Conservation (phyloP, 1,140 invertebrate species). For the Euwallacea similis region DNA sequence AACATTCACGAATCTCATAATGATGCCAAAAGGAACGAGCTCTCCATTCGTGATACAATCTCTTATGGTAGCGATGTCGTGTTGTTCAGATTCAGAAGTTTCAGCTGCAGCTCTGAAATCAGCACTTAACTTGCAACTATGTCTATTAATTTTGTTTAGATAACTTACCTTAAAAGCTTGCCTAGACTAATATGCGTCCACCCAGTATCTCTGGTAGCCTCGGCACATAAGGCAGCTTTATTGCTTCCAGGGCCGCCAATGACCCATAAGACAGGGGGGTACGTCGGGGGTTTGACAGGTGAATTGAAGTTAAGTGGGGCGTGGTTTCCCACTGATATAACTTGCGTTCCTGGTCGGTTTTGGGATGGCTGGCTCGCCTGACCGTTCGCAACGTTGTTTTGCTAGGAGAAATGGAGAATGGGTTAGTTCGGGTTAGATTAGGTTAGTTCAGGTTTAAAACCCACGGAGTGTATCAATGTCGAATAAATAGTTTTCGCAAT, state of each 20-base stretch:
- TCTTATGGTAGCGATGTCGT: conserved; percentile 60
- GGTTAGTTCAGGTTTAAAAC: background rate
- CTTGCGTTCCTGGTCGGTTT: conserved; percentile 46
- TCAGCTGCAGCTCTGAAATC: conserved; percentile 63
- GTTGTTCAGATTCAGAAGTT: conserved; percentile 57
- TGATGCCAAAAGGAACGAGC: conserved; percentile 70
- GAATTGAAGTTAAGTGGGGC: conserved; percentile 47
- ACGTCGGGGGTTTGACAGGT: conserved; percentile 47
- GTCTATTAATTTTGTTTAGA: background rate
- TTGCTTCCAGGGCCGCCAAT: conserved; percentile 78
- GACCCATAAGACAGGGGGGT: conserved; percentile 74
- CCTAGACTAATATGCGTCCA: conserved; percentile 80
- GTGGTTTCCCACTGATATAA: conserved; percentile 50
- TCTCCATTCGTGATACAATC: conserved; percentile 80
- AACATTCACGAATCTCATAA: conserved; percentile 68
- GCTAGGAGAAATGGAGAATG: background rate
- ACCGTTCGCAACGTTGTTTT: conserved; percentile 1
- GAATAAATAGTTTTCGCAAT: no score
- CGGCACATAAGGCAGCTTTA: conserved; percentile 71
- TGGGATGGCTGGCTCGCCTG: conserved; percentile 12
- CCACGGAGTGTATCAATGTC: no score
- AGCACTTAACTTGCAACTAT: background rate
- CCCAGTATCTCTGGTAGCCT: conserved; percentile 65
- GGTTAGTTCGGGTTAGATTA: background rate
- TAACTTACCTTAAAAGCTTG: conserved; percentile 57